Evolutionary conservation across 2,888 invertebrate species (phyloP).

Genomic region (Drosophila merina): DNA sequence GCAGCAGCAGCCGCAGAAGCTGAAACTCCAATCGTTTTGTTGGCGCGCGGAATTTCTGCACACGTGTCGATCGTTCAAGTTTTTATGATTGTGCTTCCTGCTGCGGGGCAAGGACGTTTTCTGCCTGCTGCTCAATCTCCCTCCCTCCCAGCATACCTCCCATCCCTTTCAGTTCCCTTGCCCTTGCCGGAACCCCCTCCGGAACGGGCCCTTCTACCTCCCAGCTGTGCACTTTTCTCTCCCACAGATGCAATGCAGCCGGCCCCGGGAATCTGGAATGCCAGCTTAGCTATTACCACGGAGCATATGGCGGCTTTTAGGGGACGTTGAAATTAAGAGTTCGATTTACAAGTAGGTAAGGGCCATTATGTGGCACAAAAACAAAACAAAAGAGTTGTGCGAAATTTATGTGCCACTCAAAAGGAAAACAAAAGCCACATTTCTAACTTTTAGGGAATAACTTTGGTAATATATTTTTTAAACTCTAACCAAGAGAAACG

Average conservation of each 20-base stretch:
- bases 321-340: background rate
- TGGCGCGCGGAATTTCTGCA: constrained; percentile 70
- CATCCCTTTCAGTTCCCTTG: too few relatives aligned
- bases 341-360: background rate
- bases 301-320: constrained; percentile 14
- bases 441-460: background rate
- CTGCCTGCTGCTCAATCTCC: constrained; percentile 31
- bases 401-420: too few relatives aligned
- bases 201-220: constrained; percentile 22
- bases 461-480: background rate
- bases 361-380: background rate
- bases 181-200: constrained; percentile 23
- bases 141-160: constrained; percentile 37
- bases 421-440: too few relatives aligned
- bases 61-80: constrained; percentile 72
- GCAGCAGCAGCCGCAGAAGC: constrained; percentile 22
- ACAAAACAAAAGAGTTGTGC: background rate
- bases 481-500: background rate
- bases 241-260: constrained; percentile 70
- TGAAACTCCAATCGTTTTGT: constrained; percentile 15
- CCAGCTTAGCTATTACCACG: constrained; percentile 18
- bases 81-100: constrained; percentile 77
- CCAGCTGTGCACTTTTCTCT: constrained; percentile 42
- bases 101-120: constrained; percentile 69
- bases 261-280: constrained; percentile 46